Base-by-base conservation (phyloP, 2,888 invertebrate species). In the Drosophila recens region DNA sequence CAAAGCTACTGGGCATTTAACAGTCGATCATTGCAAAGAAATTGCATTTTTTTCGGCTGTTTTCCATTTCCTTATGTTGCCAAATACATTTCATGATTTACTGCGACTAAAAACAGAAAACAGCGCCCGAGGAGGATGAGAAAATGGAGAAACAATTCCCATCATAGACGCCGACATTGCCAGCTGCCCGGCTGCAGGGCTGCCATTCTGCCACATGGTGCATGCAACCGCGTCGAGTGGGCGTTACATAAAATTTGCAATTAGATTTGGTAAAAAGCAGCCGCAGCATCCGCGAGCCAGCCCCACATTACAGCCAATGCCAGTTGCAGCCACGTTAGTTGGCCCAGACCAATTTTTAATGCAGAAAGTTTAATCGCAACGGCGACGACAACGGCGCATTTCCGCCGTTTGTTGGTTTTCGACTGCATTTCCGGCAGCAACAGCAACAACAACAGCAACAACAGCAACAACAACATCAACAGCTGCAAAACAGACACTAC, bases 221-320 rank as follows among this genome's bases (percentile, higher is more conserved):
- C 65, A 71, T 49, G 40, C 46, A 49, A 23, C 56, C 72, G 68
- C 58, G 73, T 61, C 69, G 49, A 61, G 72, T 62, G 68, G 62
- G 56, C 64, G 66, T 42, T 75, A 86, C 78, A 86, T 88, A 83
- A 88, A 86, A 80, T 88, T 88, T 82, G 86, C 85, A 88, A 86
- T 86, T 86, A 86, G 84, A 86, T 86, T 86, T 80, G 72, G 73
- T 63, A 61, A 78, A 82, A 85, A 81, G 68, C 68, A 70, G 71
- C 88, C 82, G 46, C 86, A 88, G 68, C 69, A 63, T 75, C 72
- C 75, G 72, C 53, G 46, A 15, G 27, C 2, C 8, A 8, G 13
- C 45, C 36, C 23, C 33, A 30, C 23, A 23, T 4, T 4, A 23
- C 23, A 46, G 33, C 68, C 49, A 48, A 48, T 58, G 64, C 59